A percentile compares a stretch with the other conserved stretches of the same genome.
phyloP scores from a whole-genome alignment of 2,113 vertebrate genomes.

The Salvelinus namaycush region DNA sequence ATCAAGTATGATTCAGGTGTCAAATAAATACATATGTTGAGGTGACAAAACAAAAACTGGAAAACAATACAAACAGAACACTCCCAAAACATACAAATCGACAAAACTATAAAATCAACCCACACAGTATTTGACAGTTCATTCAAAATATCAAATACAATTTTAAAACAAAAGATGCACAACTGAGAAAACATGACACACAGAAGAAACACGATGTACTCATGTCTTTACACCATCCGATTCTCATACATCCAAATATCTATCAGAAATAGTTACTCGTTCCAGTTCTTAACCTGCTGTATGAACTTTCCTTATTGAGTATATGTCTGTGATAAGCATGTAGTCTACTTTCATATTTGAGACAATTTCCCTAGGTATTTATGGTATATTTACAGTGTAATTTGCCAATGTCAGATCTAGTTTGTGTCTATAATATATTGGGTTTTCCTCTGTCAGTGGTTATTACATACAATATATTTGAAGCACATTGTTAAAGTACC shows the following conservation, averaged over 20 bases:
- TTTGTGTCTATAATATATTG: background rate
- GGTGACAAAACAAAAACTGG: background rate
- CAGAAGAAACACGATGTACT: slow-evolving; percentile 7
- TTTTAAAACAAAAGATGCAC: slow-evolving; percentile 1
- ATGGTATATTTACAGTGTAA: background rate
- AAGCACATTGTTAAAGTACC: slow-evolving; percentile 55
- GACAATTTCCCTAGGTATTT: background rate
- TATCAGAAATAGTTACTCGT: background rate
- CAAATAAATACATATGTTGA: background rate
- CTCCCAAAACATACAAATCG: background rate
- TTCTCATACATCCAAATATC: slow-evolving; percentile 6
- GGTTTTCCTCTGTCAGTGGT: slow-evolving; percentile 49
- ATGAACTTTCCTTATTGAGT: too few species aligned
- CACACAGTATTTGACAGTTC: slow-evolving; percentile 6
- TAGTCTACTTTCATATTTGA: background rate
- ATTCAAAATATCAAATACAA: slow-evolving; percentile 24
- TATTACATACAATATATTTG: slow-evolving; percentile 68
- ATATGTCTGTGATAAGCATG: background rate
- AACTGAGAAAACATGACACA: slow-evolving; percentile 12
- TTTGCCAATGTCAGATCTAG: background rate
- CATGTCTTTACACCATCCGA: slow-evolving; percentile 1
- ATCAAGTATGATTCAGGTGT: background rate
- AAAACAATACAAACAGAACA: background rate
- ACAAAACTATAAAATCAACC: slow-evolving; percentile 12
- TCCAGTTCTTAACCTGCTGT: too few species aligned